Percentiles rank a stretch among this genome's conserved stretches.
phyloP scores from a whole-genome alignment of 2,113 vertebrate species.

The Engraulis encrasicolus region DNA sequence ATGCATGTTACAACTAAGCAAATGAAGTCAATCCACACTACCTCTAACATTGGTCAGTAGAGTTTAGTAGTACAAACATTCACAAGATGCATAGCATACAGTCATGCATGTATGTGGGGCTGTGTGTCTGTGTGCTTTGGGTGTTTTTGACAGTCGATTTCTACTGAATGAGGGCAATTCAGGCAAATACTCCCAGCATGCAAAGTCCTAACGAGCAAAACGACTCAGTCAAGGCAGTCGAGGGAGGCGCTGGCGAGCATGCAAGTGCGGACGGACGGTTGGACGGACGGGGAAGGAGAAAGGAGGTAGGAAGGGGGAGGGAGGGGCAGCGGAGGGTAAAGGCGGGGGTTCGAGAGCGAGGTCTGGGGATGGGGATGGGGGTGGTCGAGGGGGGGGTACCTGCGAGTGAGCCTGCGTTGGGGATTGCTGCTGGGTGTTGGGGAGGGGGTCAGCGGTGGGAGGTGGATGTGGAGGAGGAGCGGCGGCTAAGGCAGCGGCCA shows the following conservation, averaged over 20 bases:
- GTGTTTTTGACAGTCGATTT: no score
- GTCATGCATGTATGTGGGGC: not conserved
- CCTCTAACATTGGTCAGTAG: not conserved
- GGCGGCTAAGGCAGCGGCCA: slow-evolving; percentile 51
- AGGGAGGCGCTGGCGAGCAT: not conserved
- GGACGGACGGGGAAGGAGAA: not conserved
- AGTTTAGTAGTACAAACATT: not conserved
- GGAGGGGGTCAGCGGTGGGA: slow-evolving; percentile 56
- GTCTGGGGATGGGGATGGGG: slow-evolving; percentile 46
- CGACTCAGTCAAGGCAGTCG: no score
- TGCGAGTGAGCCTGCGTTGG: slow-evolving; percentile 56
- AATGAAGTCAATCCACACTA: not conserved
- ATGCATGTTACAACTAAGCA: not conserved
- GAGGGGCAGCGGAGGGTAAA: not conserved
- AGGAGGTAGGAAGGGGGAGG: not conserved
- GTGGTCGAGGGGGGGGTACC: slow-evolving; percentile 47
- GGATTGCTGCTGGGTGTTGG: slow-evolving; percentile 71
- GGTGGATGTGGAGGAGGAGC: slow-evolving; percentile 69
- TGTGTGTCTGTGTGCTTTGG: not conserved
- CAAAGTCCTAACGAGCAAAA: not conserved
- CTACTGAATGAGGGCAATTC: not conserved
- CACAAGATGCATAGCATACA: slow-evolving; percentile 29
- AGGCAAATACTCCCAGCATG: slow-evolving; percentile 10
- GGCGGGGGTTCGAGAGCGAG: slow-evolving; percentile 51
- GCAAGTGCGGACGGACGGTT: not conserved